Evolutionary conservation across 1,140 invertebrate species (phyloP), one percentile per base, ranked within the genome.

Genomic region (Geopemphigus sp.): DNA sequence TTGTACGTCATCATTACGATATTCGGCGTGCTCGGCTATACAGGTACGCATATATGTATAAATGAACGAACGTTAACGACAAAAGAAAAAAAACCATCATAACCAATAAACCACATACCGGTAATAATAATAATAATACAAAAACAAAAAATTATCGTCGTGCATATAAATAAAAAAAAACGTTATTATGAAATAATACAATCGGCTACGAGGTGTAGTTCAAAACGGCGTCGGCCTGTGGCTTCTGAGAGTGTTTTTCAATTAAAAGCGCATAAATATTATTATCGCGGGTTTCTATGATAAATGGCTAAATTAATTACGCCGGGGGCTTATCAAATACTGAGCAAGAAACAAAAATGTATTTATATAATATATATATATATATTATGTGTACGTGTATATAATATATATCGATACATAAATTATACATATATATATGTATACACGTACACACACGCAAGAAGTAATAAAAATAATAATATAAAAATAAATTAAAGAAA

Each of bases 191-290:
- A 29, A 63, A 63, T 32, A 72, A 72, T 29, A 72, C 68, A 72
- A 53, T 54, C 24, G 47, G 50, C 68, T 72, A 72, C 68, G 24
- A 54, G 68, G 68, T 54, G 68, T 72, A 68, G 22, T 50, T 68
- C 66, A 68, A 68, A 68, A 68, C 50, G 66, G 66, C 45, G 14
- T 68, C 45, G 10, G 66, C 47, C 68, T 29, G 47, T 72, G 47
- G 68, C 50, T 11, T 72, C 26, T 54, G 68, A 72, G 68, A 17
- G 47, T 54, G 68, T 72, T 72, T 72, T 72, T 72, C 24, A 72
- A 72, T 54, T 54, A 72, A 72, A 72, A 72, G 68, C 68, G 68
- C 53, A 72, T 72, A 72, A 72, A 72, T 29, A 72, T 72, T 53
- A 54, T 72, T 72, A 24, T 72, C 68, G 50, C 66, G 66, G 66